Percentiles rank a stretch among this genome's conserved stretches.
phyloP scores from a whole-genome alignment of 64 coral and sea anemone species.

The Pachyseris speciosa region DNA sequence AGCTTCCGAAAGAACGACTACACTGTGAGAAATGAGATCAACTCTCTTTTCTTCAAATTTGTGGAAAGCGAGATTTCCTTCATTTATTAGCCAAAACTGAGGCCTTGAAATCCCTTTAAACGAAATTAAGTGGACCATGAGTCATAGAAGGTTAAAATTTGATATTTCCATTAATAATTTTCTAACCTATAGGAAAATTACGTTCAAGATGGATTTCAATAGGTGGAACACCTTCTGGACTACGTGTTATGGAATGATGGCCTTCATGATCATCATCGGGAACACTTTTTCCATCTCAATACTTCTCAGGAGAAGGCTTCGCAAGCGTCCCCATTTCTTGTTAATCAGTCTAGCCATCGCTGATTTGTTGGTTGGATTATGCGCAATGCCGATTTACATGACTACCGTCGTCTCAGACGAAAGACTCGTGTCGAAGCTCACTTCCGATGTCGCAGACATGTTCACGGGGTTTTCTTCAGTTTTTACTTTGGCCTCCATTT shows the following conservation, averaged over 20 bases:
- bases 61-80: too few species aligned
- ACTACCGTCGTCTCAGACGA: background rate
- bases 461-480: slow-evolving; percentile 7
- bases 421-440: background rate
- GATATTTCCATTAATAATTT: background rate
- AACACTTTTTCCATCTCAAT: slow-evolving; percentile 19
- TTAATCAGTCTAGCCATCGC: slow-evolving; percentile 20
- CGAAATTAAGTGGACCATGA: too few species aligned
- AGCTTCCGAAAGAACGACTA: too few species aligned
- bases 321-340: slow-evolving; percentile 30
- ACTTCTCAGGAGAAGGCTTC: slow-evolving; percentile 25
- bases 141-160: too few species aligned
- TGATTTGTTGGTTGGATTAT: slow-evolving; percentile 26
- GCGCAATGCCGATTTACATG: slow-evolving; percentile 33
- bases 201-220: slow-evolving; percentile 9
- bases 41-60: too few species aligned
- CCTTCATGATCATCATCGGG: background rate
- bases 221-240: background rate
- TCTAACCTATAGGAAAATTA: background rate
- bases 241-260: background rate
- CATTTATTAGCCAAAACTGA: too few species aligned
- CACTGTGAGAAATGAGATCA: too few species aligned
- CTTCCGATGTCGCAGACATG: slow-evolving; percentile 19
- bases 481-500: slow-evolving; percentile 39
- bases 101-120: too few species aligned